Evolutionary conservation across 2,113 vertebrate genomes (phyloP), one percentile per base, ranked within the genome.

Genomic region (Mellivora capensis): DNA sequence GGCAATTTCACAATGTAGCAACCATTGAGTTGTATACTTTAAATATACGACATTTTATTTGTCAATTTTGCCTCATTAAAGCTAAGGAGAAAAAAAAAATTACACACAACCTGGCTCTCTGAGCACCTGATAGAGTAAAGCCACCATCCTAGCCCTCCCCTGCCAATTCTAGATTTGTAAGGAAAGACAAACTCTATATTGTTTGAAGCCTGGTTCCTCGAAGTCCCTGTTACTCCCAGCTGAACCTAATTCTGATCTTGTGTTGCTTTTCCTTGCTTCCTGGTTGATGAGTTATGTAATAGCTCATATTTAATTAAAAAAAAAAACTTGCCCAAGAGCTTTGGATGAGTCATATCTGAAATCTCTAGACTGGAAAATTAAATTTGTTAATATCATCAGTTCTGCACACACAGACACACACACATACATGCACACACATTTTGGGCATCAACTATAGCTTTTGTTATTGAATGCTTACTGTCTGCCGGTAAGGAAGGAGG

Each of bases 321-420:
- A 0, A 44, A 37, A 62, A 54, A 83, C 20, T 74, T 82, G 18
- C 54, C 42, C 20, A 12, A 92, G 39, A 86, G 71, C 18, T 52
- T 82, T 92, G 39, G 25, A 37, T 97, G 57, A 93, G 54, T 92
- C 59, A 82, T 91, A 95, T 34, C n/a, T 72, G 81, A 27, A 97
- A n/a, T 81, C 62, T 69, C 72, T 54, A 85, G 82, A 61, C 72
- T 71, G 12, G 67, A 93, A 92, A 90, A 83, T 83, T 34, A 42
- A 96, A 71, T 96, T 27, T 86, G 37, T 90, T 49, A 71, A 39
- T 79, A 42, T 71, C 49, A 6, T 49, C 6, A 62, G 54, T 83
- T 57, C 54, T 29, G 29, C 42, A 47, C 12, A 37, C 52, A 61
- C 34, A 39, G 37, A 27, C 27, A 76, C 52, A 74, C 39, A 49